Evolutionary conservation across 2,797 vertebrate genomes (phyloP), one percentile per base, ranked within the genome.

Genomic region (Caiman crocodilus): DNA sequence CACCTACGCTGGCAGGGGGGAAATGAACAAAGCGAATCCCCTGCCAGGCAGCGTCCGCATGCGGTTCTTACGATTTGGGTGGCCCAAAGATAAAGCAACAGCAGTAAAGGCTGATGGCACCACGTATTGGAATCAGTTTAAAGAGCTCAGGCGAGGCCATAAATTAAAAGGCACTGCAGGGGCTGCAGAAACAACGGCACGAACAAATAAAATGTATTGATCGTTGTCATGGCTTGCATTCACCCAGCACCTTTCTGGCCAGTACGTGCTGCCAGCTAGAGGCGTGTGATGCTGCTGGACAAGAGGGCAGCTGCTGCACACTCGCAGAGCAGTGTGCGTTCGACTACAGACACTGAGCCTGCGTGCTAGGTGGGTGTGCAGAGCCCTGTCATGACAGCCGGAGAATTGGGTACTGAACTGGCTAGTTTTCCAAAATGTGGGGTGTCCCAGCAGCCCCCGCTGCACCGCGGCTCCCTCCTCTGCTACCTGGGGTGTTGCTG

Each of bases 301-400:
- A 4, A 13, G 1, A 7, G 63, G 69, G 50, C 76, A 42, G 67
- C 0, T 23, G 7, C 14, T 2, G n/a, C 13, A 5, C 30, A 2
- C 25, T 17, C 5, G 77, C 26, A 6, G 0, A 18, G 64, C 16
- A 67, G 28, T 9, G 11, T n/a, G 73, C 42, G 76, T 17, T 3
- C 57, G 28, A 0, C 5, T 4, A 17, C 55, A n/a, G 25, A 21
- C 1, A 26, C 5, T 0, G 0, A 13, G 7, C 15, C 6, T 4
- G 0, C 8, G 5, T 69, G 0, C 1, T 2, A 15, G 73, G 61
- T n/a, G 57, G 1, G 16, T 2, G 30, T 60, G 18, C 5, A 60
- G 14, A 18, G 57, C 57, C 20, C 13, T 75, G 21, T 5, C 74
- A 28, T 4, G 26, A 0, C 60, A 6, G 56, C 9, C 1, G 1